Evolutionary conservation across 2,113 vertebrate species (phyloP).

Genomic region (Junco hyemalis): DNA sequence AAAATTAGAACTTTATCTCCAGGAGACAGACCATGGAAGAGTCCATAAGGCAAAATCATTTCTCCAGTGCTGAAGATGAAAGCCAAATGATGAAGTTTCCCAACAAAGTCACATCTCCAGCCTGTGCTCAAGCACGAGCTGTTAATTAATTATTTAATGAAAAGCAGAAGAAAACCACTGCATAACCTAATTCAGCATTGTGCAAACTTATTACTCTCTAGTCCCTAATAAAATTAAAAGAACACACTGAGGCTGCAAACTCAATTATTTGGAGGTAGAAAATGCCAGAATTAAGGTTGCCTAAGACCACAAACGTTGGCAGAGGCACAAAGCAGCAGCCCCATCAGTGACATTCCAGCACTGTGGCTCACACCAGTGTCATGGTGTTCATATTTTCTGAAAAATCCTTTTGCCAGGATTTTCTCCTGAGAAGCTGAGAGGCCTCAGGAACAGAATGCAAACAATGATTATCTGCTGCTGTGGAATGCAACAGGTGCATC

Average conservation of each 20-base stretch:
- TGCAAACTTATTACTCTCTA: background rate
- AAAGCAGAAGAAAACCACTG: background rate
- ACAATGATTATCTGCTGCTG: too few species aligned
- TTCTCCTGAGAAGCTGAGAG: too few species aligned
- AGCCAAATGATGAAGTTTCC: background rate
- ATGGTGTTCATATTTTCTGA: too few species aligned
- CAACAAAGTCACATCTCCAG: background rate
- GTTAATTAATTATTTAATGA: background rate
- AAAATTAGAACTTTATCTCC: background rate
- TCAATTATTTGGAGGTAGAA: background rate
- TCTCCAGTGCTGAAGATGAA: background rate
- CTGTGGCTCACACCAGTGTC: background rate
- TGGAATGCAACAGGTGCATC: too few species aligned
- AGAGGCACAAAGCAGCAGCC: background rate
- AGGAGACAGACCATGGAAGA: background rate
- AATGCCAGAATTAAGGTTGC: background rate
- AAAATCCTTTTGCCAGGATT: too few species aligned
- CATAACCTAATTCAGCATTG: background rate
- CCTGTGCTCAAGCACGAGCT: background rate
- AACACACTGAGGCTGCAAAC: background rate
- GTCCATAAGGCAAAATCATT: background rate
- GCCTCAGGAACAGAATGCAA: too few species aligned
- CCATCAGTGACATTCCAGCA: background rate
- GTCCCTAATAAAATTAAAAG: background rate
- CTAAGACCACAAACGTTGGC: background rate